Percentiles rank a stretch among this genome's conserved stretches.
phyloP scores from a whole-genome alignment of 2,113 vertebrate species.

The Lophochroa leadbeateri region DNA sequence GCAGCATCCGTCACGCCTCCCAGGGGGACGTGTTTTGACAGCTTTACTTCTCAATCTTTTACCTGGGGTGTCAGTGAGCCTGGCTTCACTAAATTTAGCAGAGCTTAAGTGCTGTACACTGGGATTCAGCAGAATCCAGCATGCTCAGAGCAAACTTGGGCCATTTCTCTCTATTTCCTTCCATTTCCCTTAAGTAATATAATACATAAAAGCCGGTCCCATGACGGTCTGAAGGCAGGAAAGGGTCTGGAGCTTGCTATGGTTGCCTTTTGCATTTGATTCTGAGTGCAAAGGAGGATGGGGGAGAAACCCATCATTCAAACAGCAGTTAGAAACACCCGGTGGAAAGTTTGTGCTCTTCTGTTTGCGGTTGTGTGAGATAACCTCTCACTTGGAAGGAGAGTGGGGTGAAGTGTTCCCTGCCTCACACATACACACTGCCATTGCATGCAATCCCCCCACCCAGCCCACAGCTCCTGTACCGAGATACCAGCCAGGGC shows the following conservation, averaged over 20 bases:
- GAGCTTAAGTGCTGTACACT: not conserved
- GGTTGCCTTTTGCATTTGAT: not conserved
- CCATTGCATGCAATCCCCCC: not conserved
- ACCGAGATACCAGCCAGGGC: not conserved
- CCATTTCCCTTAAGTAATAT: not conserved
- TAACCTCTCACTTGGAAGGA: not conserved
- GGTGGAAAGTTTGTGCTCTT: not conserved
- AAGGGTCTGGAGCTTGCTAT: not conserved
- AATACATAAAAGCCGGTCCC: not conserved
- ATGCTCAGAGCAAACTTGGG: not conserved
- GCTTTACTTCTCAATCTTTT: not conserved
- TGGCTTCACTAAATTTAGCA: not conserved
- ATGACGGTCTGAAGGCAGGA: not conserved
- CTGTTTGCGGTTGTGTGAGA: not conserved
- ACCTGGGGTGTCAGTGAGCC: not conserved
- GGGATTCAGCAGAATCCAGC: not conserved
- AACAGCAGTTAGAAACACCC: not conserved
- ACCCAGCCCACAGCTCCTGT: not conserved
- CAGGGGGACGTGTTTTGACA: not conserved
- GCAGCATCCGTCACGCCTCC: not conserved
- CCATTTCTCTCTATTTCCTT: not conserved
- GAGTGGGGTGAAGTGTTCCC: not conserved
- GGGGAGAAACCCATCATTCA: not conserved
- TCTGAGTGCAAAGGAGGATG: not conserved
- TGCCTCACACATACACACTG: fast-evolving